phyloP scores from a whole-genome alignment of 2,113 vertebrate genomes.

The Chroicocephalus ridibundus region DNA sequence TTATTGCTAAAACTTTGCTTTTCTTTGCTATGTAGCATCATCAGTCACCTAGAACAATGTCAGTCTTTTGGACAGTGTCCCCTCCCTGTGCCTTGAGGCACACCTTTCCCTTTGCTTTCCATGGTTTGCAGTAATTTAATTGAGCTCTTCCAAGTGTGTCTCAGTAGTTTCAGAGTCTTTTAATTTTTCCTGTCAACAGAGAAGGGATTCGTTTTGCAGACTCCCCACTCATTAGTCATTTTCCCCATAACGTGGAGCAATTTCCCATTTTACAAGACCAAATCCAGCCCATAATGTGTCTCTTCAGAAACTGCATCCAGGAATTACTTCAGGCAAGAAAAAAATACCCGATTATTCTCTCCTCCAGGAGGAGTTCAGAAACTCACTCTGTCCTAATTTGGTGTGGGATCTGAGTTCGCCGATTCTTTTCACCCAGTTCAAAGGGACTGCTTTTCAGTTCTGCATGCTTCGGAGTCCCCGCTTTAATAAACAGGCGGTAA shows the following conservation, averaged over 20 bases:
- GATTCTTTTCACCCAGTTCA: neutral
- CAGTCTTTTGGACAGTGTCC: neutral
- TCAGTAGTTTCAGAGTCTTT: neutral
- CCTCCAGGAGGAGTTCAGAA: neutral
- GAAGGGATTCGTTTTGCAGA: neutral
- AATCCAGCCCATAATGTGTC: neutral
- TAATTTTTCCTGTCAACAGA: neutral
- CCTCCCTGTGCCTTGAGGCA: neutral
- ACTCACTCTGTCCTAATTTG: neutral
- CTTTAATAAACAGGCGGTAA: neutral
- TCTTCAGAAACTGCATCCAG: neutral
- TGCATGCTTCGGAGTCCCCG: neutral
- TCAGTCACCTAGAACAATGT: neutral
- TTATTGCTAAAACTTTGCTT: neutral
- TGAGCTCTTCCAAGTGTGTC: neutral
- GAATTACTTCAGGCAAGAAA: neutral
- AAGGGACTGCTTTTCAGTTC: neutral
- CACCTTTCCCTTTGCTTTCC: neutral
- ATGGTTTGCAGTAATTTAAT: neutral
- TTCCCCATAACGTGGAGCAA: neutral
- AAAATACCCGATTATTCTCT: neutral
- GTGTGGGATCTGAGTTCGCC: neutral
- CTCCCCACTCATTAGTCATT: neutral
- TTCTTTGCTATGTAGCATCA: neutral
- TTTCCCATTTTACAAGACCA: neutral